Conservation (phyloP, 2,797 vertebrate species). For the Pseudochromis fuscus region DNA sequence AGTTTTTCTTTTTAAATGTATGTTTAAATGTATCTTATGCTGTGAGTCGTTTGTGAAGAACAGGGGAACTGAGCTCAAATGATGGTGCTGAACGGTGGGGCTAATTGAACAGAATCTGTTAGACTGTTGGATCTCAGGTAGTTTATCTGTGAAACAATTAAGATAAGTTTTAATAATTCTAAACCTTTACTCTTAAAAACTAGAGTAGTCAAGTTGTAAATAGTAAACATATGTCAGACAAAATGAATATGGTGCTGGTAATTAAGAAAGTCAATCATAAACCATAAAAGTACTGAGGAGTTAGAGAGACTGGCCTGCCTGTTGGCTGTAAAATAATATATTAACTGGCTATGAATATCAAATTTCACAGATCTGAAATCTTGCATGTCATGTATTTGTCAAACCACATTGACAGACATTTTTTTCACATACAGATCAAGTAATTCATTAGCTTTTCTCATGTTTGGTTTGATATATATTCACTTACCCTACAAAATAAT, state of each 20-base stretch:
- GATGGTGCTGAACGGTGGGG: too few relatives aligned
- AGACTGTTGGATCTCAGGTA: too few relatives aligned
- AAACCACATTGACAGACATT: not conserved
- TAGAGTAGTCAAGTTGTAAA: too few relatives aligned
- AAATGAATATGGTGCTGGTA: too few relatives aligned
- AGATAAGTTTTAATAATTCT: too few relatives aligned
- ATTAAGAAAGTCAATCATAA: too few relatives aligned
- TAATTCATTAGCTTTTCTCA: slow-evolving; percentile 17
- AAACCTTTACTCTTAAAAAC: too few relatives aligned
- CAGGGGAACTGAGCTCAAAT: not conserved
- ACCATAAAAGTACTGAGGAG: too few relatives aligned
- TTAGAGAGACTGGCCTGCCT: too few relatives aligned
- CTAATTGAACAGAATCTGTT: not conserved
- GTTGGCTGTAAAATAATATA: not conserved
- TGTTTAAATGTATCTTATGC: too few relatives aligned
- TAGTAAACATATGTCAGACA: too few relatives aligned
- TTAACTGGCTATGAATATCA: not conserved
- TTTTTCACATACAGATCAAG: slow-evolving; percentile 5
- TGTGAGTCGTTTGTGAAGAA: not conserved
- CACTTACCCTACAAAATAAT: slow-evolving; percentile 11
- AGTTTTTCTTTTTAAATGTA: not conserved
- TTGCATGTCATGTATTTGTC: not conserved
- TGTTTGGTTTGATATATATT: slow-evolving; percentile 12
- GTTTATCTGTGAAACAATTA: too few relatives aligned
- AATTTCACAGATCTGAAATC: not conserved